These are phyloP conservation scores for Aleadryas rufinucha DNA, from an alignment of 2,113 vertebrate genomes.

Conservation along the genomic window DNA sequence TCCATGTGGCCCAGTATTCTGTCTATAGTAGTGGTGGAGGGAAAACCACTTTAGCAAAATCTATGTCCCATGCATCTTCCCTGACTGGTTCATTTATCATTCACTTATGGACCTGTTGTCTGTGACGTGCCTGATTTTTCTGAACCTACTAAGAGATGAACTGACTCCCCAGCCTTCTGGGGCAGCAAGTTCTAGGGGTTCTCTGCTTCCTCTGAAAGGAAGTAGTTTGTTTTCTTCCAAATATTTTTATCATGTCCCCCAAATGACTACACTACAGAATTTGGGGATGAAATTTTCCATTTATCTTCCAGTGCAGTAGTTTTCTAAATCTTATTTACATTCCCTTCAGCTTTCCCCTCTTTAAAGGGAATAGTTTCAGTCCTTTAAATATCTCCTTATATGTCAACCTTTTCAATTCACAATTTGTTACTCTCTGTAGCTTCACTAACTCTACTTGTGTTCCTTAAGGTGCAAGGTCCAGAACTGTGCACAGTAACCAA, in stretches of 20 bases:
- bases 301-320: not conserved
- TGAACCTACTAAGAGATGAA: not conserved
- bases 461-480: not conserved
- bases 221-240: not conserved
- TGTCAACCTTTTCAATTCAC: not conserved
- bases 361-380: not conserved
- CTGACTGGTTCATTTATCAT: not conserved
- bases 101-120: not conserved
- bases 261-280: not conserved
- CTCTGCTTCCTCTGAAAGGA: not conserved
- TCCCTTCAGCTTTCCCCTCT: not conserved
- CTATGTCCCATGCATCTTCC: not conserved
- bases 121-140: not conserved
- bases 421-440: not conserved
- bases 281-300: not conserved
- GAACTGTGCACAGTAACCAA: not conserved
- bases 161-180: not conserved
- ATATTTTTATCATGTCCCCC: not conserved
- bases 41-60: not conserved
- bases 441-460: not conserved
- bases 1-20: not conserved
- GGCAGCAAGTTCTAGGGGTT: not conserved
- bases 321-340: not conserved
- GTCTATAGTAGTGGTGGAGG: rapidly evolving
- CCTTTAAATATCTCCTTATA: not conserved